Evolutionary conservation across 2,797 vertebrate species (phyloP), one percentile per base, ranked within the genome.

Genomic region (Pseudochaenichthys georgianus): DNA sequence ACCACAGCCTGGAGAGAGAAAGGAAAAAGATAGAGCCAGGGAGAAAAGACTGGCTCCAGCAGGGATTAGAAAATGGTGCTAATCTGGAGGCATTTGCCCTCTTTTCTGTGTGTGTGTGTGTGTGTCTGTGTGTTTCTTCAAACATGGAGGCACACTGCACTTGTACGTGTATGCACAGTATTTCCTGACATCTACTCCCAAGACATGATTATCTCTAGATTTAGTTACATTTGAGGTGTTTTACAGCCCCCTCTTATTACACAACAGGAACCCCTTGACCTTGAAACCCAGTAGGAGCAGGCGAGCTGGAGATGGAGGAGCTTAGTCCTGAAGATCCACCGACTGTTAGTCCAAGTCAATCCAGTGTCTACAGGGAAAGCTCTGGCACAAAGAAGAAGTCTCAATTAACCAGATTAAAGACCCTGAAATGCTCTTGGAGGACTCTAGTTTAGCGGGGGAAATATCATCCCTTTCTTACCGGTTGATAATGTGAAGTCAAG

Each of bases 321-420:
- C 95, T 97, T 96, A 96, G 95, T 87, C 89, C 90, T 75, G 73
- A 88, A 95, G 90, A 93, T 83, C 64, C 87, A 93, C 89, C 87
- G 94, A 93, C 93, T 92, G 92, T 94, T 93, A 90, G 94, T 92
- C 92, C 43, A 89, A 92, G 92, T 96, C 96, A 96, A 96, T 96
- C 94, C 92, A 89, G 92, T 96, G 95, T 96, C 96, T 95, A 93
- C 92, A 92, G 94, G 93, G 94, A 94, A 94, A 94, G 94, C 62
- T 70, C 86, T 82, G 83, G 80, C 94, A 95, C 92, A 94, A 93
- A 94, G 90, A 92, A 87, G 71, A 73, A 55, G 75, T 84, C 83
- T 84, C 87, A 96, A 96, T 97, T 96, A 97, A 96, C 93, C 91
- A 90, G 94, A 94, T 92, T 92, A 80, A 81, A 86, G 70, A 84